phyloP scores from a whole-genome alignment of 2,888 invertebrate species.

The Tiliacea citrago region DNA sequence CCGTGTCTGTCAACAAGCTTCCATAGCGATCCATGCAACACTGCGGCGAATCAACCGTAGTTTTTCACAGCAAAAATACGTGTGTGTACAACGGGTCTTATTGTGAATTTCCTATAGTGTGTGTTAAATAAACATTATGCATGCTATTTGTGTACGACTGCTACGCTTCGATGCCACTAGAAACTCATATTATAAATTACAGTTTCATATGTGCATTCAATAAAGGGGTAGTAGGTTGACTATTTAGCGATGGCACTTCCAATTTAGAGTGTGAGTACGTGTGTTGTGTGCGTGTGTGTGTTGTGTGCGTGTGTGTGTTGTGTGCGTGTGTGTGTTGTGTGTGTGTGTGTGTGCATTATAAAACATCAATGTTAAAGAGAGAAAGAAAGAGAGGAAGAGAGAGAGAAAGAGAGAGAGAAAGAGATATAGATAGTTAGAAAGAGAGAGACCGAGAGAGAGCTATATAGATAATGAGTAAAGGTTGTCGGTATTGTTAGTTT shows the following conservation, averaged over 20 bases:
- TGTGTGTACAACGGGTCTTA: no score
- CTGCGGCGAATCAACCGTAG: no score
- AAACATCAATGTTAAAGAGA: not conserved
- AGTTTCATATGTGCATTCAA: constrained; percentile 11
- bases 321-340: no score
- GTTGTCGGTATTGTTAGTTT: not conserved
- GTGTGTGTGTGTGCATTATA: no score
- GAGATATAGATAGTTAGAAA: no score
- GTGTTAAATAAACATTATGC: constrained; percentile 15
- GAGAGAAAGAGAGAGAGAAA: no score
- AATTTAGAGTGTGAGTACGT: not conserved
- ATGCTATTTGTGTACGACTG: constrained; percentile 21
- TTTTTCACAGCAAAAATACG: no score
- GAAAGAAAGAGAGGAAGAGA: not conserved
- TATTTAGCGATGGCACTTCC: constrained; percentile 4
- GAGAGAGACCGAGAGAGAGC: not conserved
- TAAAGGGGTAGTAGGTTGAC: not conserved
- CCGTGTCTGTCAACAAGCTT: no score
- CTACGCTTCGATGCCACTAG: constrained; percentile 42
- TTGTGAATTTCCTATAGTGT: constrained; percentile 15
- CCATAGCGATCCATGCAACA: no score
- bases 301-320: no score
- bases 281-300: no score
- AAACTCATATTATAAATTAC: constrained; percentile 19
- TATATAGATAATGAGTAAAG: no score